Conservation (phyloP, 2,888 invertebrate genomes). For the Myathropa florea region DNA sequence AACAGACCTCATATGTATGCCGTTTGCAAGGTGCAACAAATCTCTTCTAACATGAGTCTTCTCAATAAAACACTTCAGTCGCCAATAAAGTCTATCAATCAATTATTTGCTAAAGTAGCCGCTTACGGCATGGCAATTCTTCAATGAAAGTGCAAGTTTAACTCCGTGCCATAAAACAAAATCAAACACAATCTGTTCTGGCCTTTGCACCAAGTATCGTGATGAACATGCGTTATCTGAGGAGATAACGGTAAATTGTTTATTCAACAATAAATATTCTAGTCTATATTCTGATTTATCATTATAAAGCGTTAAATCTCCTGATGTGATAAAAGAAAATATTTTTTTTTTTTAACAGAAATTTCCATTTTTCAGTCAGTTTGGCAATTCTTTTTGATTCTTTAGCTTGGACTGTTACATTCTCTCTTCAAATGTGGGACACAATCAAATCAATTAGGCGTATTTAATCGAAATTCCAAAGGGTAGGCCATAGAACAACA, state of each 20-base stretch:
- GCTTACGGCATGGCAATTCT: not conserved
- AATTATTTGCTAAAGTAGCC: not conserved
- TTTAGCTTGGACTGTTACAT: too few relatives aligned
- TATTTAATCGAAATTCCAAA: too few relatives aligned
- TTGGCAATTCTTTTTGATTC: too few relatives aligned
- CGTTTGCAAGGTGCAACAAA: too few relatives aligned
- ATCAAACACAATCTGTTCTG: not conserved
- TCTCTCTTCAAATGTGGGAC: too few relatives aligned
- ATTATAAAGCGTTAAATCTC: not conserved
- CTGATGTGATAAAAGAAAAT: not conserved
- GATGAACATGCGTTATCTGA: not conserved
- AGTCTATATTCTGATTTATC: not conserved
- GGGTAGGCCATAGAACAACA: too few relatives aligned
- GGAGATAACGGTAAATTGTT: not conserved
- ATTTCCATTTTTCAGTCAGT: too few relatives aligned
- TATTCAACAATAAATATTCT: not conserved
- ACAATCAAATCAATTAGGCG: too few relatives aligned
- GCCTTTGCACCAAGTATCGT: not conserved
- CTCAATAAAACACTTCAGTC: too few relatives aligned
- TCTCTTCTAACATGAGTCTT: too few relatives aligned
- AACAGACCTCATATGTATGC: too few relatives aligned
- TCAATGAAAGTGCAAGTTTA: not conserved
- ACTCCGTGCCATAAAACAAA: not conserved
- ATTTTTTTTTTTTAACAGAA: too few relatives aligned
- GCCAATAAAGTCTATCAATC: not conserved